These are phyloP conservation scores for Zeugodacus cucurbitae DNA, from an alignment of 1,140 invertebrate genomes.

Conservation along the genomic window DNA sequence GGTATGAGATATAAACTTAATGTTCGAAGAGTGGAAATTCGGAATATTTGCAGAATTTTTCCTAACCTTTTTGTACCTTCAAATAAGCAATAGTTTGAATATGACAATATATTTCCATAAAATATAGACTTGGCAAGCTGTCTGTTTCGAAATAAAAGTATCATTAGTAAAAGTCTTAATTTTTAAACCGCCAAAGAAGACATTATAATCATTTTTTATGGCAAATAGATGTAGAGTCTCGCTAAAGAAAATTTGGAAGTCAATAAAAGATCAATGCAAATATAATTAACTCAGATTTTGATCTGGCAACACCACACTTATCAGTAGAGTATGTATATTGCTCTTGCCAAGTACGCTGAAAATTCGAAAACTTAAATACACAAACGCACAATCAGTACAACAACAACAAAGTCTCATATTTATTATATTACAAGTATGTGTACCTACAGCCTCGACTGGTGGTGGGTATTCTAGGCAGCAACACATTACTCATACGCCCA, in stretches of 20 bases:
- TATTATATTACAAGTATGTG: background rate
- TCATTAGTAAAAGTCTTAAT: too few relatives aligned
- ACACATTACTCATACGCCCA: conserved; percentile 31
- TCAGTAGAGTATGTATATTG: background rate
- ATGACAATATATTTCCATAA: too few relatives aligned
- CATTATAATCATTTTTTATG: too few relatives aligned
- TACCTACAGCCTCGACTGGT: background rate
- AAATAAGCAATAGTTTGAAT: too few relatives aligned
- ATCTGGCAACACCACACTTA: background rate
- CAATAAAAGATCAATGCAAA: background rate
- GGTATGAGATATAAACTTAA: too few relatives aligned
- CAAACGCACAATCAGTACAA: background rate
- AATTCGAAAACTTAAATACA: background rate
- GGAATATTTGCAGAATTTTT: too few relatives aligned
- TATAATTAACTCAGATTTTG: background rate
- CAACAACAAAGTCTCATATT: background rate
- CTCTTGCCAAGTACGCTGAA: background rate
- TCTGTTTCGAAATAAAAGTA: too few relatives aligned
- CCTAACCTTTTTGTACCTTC: too few relatives aligned
- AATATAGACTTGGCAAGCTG: too few relatives aligned
- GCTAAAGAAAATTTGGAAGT: background rate
- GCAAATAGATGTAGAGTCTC: too few relatives aligned
- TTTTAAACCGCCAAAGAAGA: too few relatives aligned
- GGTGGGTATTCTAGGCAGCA: background rate
- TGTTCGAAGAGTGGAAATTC: too few relatives aligned